These are phyloP conservation scores for Tupaia chinensis DNA, from an alignment of 2,113 vertebrate species.

Conservation along the genomic window DNA sequence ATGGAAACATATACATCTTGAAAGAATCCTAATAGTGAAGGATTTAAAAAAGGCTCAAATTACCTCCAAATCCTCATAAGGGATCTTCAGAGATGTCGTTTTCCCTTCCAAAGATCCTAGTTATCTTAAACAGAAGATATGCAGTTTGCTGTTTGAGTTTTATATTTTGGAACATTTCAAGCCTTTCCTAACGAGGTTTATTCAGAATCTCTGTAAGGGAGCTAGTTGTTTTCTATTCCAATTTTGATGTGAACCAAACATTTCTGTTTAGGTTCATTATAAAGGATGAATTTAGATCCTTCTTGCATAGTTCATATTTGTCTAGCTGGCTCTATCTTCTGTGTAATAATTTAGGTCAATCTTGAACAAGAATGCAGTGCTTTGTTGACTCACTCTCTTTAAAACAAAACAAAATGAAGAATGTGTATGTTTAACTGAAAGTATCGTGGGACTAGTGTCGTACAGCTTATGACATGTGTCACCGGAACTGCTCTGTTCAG, in stretches of 20 bases:
- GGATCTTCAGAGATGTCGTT: conserved; percentile 19
- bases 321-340: neutral
- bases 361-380: neutral
- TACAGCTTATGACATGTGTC: neutral
- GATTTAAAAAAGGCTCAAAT: conserved; percentile 54
- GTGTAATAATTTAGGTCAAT: neutral
- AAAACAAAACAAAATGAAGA: neutral
- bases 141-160: conserved; percentile 30
- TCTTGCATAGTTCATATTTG: neutral
- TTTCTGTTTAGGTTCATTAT: conserved; percentile 15
- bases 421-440: neutral
- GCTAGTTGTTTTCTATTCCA: neutral
- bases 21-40: conserved; percentile 25
- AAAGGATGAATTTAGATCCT: neutral
- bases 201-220: neutral
- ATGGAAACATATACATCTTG: neutral
- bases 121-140: conserved; percentile 36
- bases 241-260: conserved; percentile 1
- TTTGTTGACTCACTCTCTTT: neutral
- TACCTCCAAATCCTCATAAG: neutral
- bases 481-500: neutral
- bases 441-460: neutral
- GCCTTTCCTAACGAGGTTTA: conserved; percentile 38
- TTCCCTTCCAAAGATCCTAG: conserved; percentile 35
- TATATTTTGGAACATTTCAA: conserved; percentile 49